These are phyloP conservation scores for Dermatemys mawii DNA, from an alignment of 2,113 vertebrate genomes.

Conservation along the genomic window DNA sequence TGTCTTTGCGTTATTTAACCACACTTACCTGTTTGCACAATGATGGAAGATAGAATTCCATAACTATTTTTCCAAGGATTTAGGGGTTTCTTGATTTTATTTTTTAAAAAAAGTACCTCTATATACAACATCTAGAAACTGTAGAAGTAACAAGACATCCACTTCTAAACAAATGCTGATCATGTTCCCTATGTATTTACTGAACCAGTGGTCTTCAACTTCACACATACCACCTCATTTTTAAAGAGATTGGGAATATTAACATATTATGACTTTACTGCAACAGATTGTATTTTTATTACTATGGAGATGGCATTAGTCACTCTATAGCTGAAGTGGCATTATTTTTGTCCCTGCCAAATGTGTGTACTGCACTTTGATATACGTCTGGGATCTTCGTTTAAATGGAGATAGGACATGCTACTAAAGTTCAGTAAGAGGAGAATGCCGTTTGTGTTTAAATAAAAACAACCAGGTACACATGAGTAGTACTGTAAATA, in stretches of 20 bases:
- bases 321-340: background rate
- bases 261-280: background rate
- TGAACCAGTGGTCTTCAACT: background rate
- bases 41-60: background rate
- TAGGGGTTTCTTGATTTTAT: background rate
- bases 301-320: constrained; percentile 11
- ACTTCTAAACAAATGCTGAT: fast-evolving
- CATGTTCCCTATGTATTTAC: fast-evolving
- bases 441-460: fast-evolving
- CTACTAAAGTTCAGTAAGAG: background rate
- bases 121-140: too few relatives aligned
- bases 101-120: background rate
- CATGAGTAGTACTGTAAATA: fast-evolving
- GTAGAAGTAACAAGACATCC: background rate
- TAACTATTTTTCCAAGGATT: background rate
- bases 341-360: background rate
- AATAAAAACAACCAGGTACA: fast-evolving
- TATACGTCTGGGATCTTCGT: background rate
- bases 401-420: fast-evolving
- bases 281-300: fast-evolving
- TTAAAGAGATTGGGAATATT: constrained; percentile 33
- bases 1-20: background rate
- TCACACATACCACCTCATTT: background rate
- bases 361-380: background rate
- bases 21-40: background rate